Evolutionary conservation across 2,113 vertebrate genomes (phyloP).

Genomic region (Ptilonorhynchus violaceus): DNA sequence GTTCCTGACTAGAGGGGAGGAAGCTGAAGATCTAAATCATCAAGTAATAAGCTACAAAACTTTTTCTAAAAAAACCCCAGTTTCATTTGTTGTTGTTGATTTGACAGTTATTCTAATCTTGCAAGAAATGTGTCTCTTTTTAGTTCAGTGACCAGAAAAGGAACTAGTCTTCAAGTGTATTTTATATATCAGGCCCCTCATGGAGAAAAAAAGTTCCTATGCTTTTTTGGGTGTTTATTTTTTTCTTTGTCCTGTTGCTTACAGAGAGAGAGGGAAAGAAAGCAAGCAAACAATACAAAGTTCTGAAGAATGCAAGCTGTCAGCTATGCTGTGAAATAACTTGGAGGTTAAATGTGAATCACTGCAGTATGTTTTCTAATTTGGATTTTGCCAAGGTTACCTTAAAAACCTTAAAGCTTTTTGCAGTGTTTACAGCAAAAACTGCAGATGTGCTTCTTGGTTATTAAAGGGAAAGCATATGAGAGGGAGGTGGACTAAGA

Average conservation of each 20-base stretch:
- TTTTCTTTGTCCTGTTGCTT: not conserved
- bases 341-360: conserved; percentile 59
- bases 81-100: conserved; percentile 47
- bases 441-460: conserved; percentile 48
- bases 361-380: conserved; percentile 46
- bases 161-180: conserved; percentile 30
- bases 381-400: conserved; percentile 46
- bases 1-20: conserved; percentile 15
- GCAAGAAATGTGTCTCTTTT: conserved; percentile 50
- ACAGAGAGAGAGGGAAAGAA: not conserved
- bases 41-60: conserved; percentile 39
- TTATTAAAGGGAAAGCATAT: conserved; percentile 53
- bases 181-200: conserved; percentile 21
- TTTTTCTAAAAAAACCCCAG: conserved; percentile 34
- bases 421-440: conserved; percentile 59
- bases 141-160: conserved; percentile 57
- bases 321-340: conserved; percentile 44
- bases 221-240: not conserved
- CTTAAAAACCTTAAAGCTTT: conserved; percentile 43
- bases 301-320: conserved; percentile 50
- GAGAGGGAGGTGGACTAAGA: not conserved
- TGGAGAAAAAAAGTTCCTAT: conserved; percentile 40
- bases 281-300: conserved; percentile 34
- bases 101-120: conserved; percentile 63
- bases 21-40: conserved; percentile 50